Conservation (phyloP, 2,113 vertebrate species). For the Trematocara macrostoma region DNA sequence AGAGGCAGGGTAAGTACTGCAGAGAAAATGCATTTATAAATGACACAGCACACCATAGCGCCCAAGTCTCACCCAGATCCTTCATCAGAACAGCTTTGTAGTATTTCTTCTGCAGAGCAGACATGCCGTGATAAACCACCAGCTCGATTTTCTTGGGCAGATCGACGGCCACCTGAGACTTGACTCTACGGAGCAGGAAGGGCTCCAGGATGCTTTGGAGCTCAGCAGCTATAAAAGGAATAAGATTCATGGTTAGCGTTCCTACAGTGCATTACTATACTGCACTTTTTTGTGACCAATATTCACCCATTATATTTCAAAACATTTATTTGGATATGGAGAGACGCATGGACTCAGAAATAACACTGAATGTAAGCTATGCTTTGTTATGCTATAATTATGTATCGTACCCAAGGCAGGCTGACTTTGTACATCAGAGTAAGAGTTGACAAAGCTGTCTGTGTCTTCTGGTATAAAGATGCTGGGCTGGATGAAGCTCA, state of each 20-base stretch:
- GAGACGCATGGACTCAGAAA: neutral
- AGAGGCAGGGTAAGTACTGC: neutral
- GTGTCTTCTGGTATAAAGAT: conserved; percentile 72
- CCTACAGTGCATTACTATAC: neutral
- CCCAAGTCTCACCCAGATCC: conserved; percentile 77
- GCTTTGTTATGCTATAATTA: neutral
- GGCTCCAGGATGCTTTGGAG: conserved; percentile 83
- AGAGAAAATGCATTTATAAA: neutral
- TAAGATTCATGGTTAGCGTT: neutral
- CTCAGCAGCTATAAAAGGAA: conserved; percentile 72
- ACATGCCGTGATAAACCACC: conserved; percentile 89
- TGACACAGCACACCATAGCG: neutral
- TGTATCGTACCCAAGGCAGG: conserved; percentile 67
- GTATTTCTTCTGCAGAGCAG: conserved; percentile 84
- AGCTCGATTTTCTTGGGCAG: conserved; percentile 87
- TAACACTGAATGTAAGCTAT: neutral
- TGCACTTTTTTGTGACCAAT: neutral
- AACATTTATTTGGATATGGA: neutral
- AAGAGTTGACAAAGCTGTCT: conserved; percentile 76
- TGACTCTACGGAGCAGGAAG: conserved; percentile 88
- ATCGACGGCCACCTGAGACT: conserved; percentile 83
- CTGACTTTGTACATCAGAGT: conserved; percentile 72
- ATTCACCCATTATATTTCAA: neutral
- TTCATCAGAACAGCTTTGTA: conserved; percentile 88
- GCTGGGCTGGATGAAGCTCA: conserved; percentile 83